Base-by-base conservation (phyloP, 2,888 invertebrate genomes). In the Aphodius sticticus region DNA sequence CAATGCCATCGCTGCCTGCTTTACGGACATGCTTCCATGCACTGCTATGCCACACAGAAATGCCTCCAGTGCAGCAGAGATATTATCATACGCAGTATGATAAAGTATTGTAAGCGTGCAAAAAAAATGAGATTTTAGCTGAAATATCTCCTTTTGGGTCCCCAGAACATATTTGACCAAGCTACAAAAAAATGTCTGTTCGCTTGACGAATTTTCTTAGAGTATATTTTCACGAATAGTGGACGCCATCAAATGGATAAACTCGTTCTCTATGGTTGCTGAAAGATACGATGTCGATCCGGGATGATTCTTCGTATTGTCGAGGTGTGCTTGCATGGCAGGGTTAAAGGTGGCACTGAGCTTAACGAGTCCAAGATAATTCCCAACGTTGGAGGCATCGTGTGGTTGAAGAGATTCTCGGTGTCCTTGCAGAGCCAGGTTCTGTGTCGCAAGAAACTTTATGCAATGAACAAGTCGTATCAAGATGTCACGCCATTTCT, bases 241-340 rank as follows among this genome's bases (percentile, higher is more conserved):
- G 70, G 26, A 1, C 70, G 26, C n/a, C 70, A 14, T 70, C 15
- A 70, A 16, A 16, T 70, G 70, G 26, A 70, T 70, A 70, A 70
- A 70, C 70, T 70, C 70, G 70, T 70, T 70, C 70, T 70, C 2
- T 0, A 70, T 16, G 15, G 15, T 70, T 70, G 70, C 16, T 70
- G 70, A 70, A 70, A 70, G 70, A 70, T 70, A 70, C 70, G 70
- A 16, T 16, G 70, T 70, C 16, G 70, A 70, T 70, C 70, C 70
- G 26, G 15, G 70, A 70, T 6, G 70, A 16, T 16, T 70, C 70
- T 70, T 16, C n/a, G 70, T 5, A 70, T 16, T 16, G 53, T 53
- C 26, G 5, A 16, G 2, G 7, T 70, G 70, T 70, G 7, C 14
- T 70, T 70, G 15, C 26, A 70, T 70, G 70, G 5, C 26, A 70